A percentile compares a stretch with the other conserved stretches of the same genome.
phyloP scores from a whole-genome alignment of 2,113 vertebrate species.

The Thryonomys swinderianus region DNA sequence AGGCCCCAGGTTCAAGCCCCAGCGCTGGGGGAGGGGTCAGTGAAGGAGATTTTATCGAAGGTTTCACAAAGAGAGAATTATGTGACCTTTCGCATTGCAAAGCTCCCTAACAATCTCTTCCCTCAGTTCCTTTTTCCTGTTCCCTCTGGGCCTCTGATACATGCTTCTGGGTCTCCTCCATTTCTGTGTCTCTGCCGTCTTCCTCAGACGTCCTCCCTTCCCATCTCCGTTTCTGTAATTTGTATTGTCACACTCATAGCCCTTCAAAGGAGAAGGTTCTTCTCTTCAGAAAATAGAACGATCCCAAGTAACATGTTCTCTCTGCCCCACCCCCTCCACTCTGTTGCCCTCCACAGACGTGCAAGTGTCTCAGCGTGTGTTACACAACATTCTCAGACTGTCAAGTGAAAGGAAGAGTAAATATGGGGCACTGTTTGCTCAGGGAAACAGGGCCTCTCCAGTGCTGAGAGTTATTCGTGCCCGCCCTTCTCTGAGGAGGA shows the following conservation, averaged over 20 bases:
- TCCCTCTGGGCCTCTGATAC: neutral
- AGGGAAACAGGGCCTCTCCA: constrained; percentile 6
- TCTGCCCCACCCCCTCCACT: neutral
- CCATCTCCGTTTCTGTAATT: neutral
- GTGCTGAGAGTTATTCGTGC: neutral
- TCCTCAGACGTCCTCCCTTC: neutral
- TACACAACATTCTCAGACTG: constrained; percentile 34
- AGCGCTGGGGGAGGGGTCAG: neutral
- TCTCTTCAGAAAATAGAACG: constrained; percentile 26
- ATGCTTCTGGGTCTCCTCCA: neutral
- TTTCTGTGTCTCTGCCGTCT: neutral
- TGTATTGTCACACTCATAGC: neutral
- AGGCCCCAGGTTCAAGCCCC: neutral
- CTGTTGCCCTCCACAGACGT: neutral
- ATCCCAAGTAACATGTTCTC: neutral
- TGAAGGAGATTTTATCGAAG: neutral
- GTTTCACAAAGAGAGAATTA: neutral
- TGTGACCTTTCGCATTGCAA: neutral
- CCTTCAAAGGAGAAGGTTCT: neutral
- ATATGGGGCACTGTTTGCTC: constrained; percentile 52
- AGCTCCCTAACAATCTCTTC: neutral
- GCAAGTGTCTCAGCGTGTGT: neutral
- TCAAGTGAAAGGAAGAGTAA: constrained; percentile 39
- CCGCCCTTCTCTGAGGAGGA: neutral
- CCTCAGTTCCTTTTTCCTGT: neutral